Evolutionary conservation across 2,888 invertebrate genomes (phyloP).

Genomic region (Meandrusa payeni): DNA sequence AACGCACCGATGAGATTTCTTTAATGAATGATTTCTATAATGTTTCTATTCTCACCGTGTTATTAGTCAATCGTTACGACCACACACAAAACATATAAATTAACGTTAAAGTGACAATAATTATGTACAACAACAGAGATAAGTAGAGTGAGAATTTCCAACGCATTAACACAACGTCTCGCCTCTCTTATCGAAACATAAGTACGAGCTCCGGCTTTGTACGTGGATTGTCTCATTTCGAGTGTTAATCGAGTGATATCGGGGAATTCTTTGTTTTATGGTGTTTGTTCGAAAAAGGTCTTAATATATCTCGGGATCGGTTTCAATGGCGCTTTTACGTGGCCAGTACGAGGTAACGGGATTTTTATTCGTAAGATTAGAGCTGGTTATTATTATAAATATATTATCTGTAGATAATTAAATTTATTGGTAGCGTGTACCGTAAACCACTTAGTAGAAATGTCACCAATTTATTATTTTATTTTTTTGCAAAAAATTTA

Average conservation of each 20-base stretch:
- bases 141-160: slow-evolving; percentile 23
- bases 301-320: slow-evolving; percentile 9
- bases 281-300: slow-evolving; percentile 26
- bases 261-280: slow-evolving; percentile 32
- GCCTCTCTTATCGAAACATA: slow-evolving; percentile 15
- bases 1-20: neutral
- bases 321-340: slow-evolving; percentile 3
- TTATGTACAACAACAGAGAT: slow-evolving; percentile 32
- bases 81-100: slow-evolving; percentile 38
- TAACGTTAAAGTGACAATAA: slow-evolving; percentile 37
- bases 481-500: too few relatives aligned
- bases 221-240: slow-evolving; percentile 26
- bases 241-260: slow-evolving; percentile 35
- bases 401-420: too few relatives aligned
- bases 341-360: neutral
- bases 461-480: too few relatives aligned
- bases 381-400: too few relatives aligned
- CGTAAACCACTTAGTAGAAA: too few relatives aligned
- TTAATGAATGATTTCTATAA: slow-evolving; percentile 17
- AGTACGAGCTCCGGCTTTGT: slow-evolving; percentile 12
- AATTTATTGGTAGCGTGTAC: too few relatives aligned
- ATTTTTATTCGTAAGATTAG: slow-evolving; percentile 24
- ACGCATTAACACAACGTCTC: slow-evolving; percentile 26
- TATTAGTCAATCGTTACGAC: slow-evolving; percentile 31
- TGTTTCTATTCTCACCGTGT: slow-evolving; percentile 18